Base-by-base conservation (phyloP, 2,888 invertebrate genomes). In the Norana najaformis region DNA sequence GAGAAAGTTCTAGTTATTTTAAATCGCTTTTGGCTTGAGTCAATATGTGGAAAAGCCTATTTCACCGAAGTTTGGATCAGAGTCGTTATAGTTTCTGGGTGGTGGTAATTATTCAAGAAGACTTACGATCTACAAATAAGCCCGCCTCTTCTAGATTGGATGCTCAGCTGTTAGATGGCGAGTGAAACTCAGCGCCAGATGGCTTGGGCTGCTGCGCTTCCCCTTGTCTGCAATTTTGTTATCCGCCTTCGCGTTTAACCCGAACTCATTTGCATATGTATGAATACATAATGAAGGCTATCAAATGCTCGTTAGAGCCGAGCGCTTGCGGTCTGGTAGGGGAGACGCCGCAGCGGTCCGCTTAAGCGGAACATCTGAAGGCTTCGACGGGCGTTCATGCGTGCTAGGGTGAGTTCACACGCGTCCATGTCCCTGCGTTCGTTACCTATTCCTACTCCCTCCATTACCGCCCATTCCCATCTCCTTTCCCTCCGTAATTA, bases 201-300 rank as follows among this genome's bases (percentile, higher is more conserved):
- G 69, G 69, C n/a, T 30, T 69, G 69, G 69, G 69, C n/a, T 6
- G 69, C 69, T 69, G 30, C 69, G 16, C 30, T 13, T 47, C 69
- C 69, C 69, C 69, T 53, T 69, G 69, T 69, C 69, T 69, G n/a
- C 69, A 69, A n/a, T n/a, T 30, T 69, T 8, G 11, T 13, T 30
- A 11, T n/a, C 30, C 69, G 69, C 69, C 69, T n/a, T 69, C n/a
- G n/a, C 69, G 69, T 8, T 69, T 69, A 69, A n/a, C 1, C 30
- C 30, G 16, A 8, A n/a, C 85, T 85, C 85, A 36, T 85, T 37
- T 85, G 85, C 85, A 85, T 85, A 85, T 85, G 85, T 23, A 85
- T 85, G 85, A 85, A 37, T 37, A 85, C 35, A 36, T 85, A 37
- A 85, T 85, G 85, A 36, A 36, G 37, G 23, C 37, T 35, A 37